These are phyloP conservation scores for Peromyscus leucopus DNA, from an alignment of 2,113 vertebrate species.

Conservation along the genomic window DNA sequence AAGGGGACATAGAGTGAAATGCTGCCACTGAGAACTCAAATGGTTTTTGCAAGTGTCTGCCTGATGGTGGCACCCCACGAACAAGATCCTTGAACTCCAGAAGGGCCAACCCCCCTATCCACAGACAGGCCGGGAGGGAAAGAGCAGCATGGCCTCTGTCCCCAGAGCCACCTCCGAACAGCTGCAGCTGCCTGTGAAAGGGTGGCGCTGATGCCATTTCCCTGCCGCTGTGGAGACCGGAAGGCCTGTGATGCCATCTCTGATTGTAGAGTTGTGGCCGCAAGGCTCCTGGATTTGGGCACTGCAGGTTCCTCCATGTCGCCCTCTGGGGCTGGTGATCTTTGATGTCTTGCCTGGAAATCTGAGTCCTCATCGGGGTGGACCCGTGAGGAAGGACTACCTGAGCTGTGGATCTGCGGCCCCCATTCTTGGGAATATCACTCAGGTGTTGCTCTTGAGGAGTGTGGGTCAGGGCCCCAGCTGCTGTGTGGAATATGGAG, in stretches of 20 bases:
- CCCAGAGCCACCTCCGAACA: background rate
- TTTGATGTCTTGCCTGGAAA: background rate
- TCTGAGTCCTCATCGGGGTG: background rate
- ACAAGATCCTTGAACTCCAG: background rate
- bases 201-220: background rate
- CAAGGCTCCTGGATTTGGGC: background rate
- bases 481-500: background rate
- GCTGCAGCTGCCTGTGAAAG: background rate
- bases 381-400: background rate
- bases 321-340: background rate
- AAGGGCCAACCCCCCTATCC: background rate
- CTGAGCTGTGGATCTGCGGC: background rate
- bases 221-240: background rate
- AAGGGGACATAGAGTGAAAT: background rate
- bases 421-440: background rate
- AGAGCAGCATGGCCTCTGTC: background rate
- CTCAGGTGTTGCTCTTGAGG: background rate
- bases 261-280: background rate
- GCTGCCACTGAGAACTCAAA: background rate
- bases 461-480: background rate
- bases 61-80: background rate
- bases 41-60: background rate
- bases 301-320: background rate
- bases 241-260: background rate
- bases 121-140: background rate